phyloP scores from a whole-genome alignment of 2,113 vertebrate genomes.

The Hyperopisus bebe region DNA sequence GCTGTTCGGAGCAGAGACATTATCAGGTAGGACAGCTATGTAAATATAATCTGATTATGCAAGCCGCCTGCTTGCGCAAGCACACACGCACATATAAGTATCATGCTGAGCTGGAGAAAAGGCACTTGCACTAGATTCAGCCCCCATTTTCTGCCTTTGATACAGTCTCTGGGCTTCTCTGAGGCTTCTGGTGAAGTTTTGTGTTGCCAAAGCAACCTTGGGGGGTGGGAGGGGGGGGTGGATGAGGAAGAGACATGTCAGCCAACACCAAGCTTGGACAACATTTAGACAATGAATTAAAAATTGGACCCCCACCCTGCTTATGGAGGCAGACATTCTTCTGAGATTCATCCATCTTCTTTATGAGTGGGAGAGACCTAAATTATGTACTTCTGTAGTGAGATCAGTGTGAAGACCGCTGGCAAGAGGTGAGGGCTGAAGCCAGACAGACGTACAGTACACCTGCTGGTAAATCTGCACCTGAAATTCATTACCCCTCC shows the following conservation, averaged over 20 bases:
- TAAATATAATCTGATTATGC: slow-evolving; percentile 54
- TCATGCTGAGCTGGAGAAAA: slow-evolving; percentile 4
- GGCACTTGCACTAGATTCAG: slow-evolving; percentile 6
- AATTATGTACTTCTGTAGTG: not conserved
- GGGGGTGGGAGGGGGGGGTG: not conserved
- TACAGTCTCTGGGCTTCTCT: not conserved
- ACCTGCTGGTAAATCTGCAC: not conserved
- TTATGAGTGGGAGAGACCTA: not conserved
- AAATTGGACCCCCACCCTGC: slow-evolving; percentile 5
- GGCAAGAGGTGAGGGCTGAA: not conserved
- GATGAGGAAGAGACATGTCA: not conserved
- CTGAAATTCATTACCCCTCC: not conserved
- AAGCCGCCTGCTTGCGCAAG: slow-evolving; percentile 49
- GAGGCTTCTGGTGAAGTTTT: not conserved
- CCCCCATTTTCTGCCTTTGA: not conserved
- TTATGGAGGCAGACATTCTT: not conserved
- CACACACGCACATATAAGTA: slow-evolving; percentile 21
- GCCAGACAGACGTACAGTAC: not conserved
- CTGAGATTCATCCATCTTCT: not conserved
- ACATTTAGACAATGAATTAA: slow-evolving; percentile 14
- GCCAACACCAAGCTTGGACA: not conserved
- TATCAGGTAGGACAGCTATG: slow-evolving; percentile 50
- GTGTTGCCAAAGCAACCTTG: slow-evolving; percentile 20
- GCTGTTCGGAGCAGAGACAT: slow-evolving; percentile 51
- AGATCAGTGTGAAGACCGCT: not conserved